phyloP scores from a whole-genome alignment of 1,140 invertebrate genomes.

The Drepana arcuata region DNA sequence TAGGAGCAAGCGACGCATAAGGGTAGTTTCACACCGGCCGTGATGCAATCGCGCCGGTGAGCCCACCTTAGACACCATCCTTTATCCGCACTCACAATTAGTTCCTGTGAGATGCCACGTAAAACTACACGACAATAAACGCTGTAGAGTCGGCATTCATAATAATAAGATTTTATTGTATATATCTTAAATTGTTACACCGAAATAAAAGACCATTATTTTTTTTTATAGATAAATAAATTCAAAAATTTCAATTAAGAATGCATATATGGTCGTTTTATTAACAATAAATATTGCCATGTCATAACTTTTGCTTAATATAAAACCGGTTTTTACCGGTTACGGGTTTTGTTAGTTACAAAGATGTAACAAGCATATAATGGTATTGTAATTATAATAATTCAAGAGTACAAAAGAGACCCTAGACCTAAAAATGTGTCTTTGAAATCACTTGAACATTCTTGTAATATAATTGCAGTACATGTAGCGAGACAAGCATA shows the following conservation, averaged over 20 bases:
- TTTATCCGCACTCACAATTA: constrained; percentile 70
- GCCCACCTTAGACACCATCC: constrained; percentile 64
- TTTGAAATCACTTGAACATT: neutral
- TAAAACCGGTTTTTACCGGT: no score
- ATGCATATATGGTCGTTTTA: neutral
- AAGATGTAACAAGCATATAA: no score
- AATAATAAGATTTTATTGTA: constrained; percentile 2
- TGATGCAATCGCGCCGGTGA: constrained; percentile 61
- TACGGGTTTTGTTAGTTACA: no score
- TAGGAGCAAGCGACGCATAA: constrained; percentile 31
- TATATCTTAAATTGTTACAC: no score
- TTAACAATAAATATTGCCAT: neutral
- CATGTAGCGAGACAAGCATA: no score
- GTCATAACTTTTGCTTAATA: neutral
- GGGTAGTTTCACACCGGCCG: constrained; percentile 40
- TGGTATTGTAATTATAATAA: no score
- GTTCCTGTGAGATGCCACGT: constrained; percentile 67
- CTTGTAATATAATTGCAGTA: neutral
- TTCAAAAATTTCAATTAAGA: neutral
- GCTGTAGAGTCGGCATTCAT: constrained; percentile 20
- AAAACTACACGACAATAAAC: constrained; percentile 48
- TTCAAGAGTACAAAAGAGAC: no score
- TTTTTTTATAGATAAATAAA: neutral
- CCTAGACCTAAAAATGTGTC: neutral
- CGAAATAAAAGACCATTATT: neutral